Evolutionary conservation across 2,797 vertebrate genomes (phyloP), one percentile per base, ranked within the genome.

Genomic region (Hippoglossus hippoglossus): DNA sequence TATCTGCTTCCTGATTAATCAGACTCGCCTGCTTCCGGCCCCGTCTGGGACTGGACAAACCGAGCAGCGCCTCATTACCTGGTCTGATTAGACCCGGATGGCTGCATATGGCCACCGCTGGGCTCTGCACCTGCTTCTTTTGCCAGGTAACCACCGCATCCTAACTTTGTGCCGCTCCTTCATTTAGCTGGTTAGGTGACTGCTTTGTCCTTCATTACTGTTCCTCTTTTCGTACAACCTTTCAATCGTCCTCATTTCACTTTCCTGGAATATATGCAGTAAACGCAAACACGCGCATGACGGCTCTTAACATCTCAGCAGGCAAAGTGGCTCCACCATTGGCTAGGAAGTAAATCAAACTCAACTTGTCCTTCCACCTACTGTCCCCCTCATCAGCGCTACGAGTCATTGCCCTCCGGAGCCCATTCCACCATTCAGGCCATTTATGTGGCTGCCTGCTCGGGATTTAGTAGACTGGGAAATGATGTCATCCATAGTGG

Each of bases 1-100:
- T 25, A 59, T 66, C 80, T 36, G 66, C 85, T 41, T 86, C 73
- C 82, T 87, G 88, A 87, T 88, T 90, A 91, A 91, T 89, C 88
- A 72, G 78, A 79, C 82, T 90, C 88, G 88, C 84, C 90, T 92
- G 90, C 62, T 87, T 79, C 55, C 59, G 1, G 61, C 31, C 47
- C 64, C 82, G 65, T 81, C 86, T 88, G 89, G 88, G 84, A 82
- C 80, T 71, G 85, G 84, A 84, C 84, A 81, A 85, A 89, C 84
- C 24, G 28, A 72, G 82, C 74, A 66, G 77, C 26, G 71, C 83
- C 71, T 91, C 83, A 90, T 90, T 86, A 85, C 77, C 82, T 66
- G 87, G 63, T 86, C 80, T 87, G 87, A 93, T 90, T 91, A 81
- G 82, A 76, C 50, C 73, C 71, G 80, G 65, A 74, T 49, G 82